Evolutionary conservation across 1,140 invertebrate species (phyloP), one percentile per base, ranked within the genome.

Genomic region (Drosophila nannoptera): DNA sequence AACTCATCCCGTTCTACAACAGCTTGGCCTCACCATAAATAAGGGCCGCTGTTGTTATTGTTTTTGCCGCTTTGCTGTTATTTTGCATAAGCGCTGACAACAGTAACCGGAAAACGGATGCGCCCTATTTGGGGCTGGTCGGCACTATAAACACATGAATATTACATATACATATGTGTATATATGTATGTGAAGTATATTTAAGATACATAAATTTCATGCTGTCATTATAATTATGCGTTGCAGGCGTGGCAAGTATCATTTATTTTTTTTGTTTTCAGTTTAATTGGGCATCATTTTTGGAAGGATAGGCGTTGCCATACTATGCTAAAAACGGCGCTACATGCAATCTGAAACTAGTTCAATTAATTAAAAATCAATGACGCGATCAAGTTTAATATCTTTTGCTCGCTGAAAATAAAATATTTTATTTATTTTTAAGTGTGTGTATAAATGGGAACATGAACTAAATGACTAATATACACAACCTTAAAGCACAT

Each of bases 81-180:
- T 55, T 67, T 69, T 63, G 59, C 59, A 62, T 38, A 56, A 36
- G 49, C 29, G 53, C 55, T 46, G 49, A 40, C 29, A 46, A 61
- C 58, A 55, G 52, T 50, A 49, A 60, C 77, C 78, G 78, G 78
- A 81, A 81, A 81, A 77, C 74, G 78, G 78, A 81, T 77, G 78
- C 66, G 78, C 74, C 78, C 77, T 71, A 74, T 81, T 82, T 71
- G 78, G 78, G 52, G 45, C 12, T 54, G 16, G 22, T 2, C 22
- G 22, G 22, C 22, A 22, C 22, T 22, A 22, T 45, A 56, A 6
- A 54, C 11, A 9, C 9, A 22, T n/a, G 35, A 6, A 5, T 32
- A 9, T 12, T 2, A 32, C 38, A 45, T 9, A 22, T 33, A 36
- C 5, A 9, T 32, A 31, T n/a, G 29, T 14, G 12, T 8, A 4